Evolutionary conservation across 2,797 vertebrate genomes (phyloP), one percentile per base, ranked within the genome.

Genomic region (Characodon lateralis): DNA sequence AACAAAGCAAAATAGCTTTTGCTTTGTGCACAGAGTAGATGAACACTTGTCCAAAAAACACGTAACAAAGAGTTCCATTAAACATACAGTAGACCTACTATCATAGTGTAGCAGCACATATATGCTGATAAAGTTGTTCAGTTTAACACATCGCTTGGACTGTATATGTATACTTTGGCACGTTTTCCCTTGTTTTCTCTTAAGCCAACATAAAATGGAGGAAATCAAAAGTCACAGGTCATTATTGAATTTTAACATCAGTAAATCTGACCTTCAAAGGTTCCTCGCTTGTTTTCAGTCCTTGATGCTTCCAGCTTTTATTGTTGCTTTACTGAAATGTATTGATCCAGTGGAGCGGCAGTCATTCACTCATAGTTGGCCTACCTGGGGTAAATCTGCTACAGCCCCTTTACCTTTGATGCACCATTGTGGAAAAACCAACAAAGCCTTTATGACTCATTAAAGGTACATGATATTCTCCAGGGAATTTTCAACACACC

Each of bases 201-300:
- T 18, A 3, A 50, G n/a, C n/a, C n/a, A 26, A 50, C 31, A 35
- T 50, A 35, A 24, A 50, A 51, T 5, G 18, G 14, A 66, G 28
- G 13, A 66, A 24, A 76, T 24, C 51, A n/a, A 51, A 51, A 39
- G 59, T 35, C 48, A 35, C 28, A 24, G 18, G 16, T 56, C 35
- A 73, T n/a, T 41, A 43, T 58, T 58, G n/a, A 41, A 46, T 58
- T 43, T 26, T 58, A n/a, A 28, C 24, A 43, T 73, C n/a, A 59
- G 72, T 28, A 4, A 61, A 59, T 48, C n/a, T 73, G 72, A 28
- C 72, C 56, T 46, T 43, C n/a, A 73, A 61, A 73, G 12, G 65
- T 20, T 58, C 22, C 51, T 51, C 1, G 41, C 39, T 58, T 43
- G 39, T 76, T 69, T 31, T 59, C 18, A 53, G 69, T 78, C 61